Conservation (phyloP, 2,113 vertebrate genomes). For the Lasiurus cinereus region DNA sequence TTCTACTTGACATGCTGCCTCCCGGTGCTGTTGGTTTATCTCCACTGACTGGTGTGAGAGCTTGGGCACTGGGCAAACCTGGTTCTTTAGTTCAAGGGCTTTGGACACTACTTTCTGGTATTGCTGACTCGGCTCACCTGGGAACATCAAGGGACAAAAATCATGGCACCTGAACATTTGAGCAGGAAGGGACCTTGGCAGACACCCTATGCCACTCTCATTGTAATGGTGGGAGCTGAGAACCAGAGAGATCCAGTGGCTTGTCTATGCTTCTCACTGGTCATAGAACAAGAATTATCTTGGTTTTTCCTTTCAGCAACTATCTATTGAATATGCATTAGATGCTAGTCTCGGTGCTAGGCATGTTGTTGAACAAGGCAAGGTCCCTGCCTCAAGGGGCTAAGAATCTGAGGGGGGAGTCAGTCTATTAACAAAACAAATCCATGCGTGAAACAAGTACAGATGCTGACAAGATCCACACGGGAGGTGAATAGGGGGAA, state of each 20-base stretch:
- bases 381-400: neutral
- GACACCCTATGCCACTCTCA: neutral
- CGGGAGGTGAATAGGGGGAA: neutral
- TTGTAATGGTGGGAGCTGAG: neutral
- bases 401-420: neutral
- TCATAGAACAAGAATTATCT: neutral
- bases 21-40: neutral
- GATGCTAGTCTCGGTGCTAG: neutral
- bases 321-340: neutral
- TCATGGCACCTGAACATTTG: neutral
- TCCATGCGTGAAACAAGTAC: neutral
- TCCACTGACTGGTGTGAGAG: neutral
- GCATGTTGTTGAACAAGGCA: neutral
- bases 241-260: neutral
- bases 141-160: neutral
- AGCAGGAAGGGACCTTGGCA: neutral
- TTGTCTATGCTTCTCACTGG: neutral
- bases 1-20: neutral
- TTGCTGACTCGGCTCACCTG: neutral
- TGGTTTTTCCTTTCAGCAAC: slow-evolving; percentile 39
- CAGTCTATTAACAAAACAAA: neutral
- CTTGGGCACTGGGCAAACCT: neutral
- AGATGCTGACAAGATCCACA: neutral
- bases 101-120: neutral
- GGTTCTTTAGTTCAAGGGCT: neutral